phyloP scores from a whole-genome alignment of 2,113 vertebrate genomes.

The Ivindomyrus marchei region DNA sequence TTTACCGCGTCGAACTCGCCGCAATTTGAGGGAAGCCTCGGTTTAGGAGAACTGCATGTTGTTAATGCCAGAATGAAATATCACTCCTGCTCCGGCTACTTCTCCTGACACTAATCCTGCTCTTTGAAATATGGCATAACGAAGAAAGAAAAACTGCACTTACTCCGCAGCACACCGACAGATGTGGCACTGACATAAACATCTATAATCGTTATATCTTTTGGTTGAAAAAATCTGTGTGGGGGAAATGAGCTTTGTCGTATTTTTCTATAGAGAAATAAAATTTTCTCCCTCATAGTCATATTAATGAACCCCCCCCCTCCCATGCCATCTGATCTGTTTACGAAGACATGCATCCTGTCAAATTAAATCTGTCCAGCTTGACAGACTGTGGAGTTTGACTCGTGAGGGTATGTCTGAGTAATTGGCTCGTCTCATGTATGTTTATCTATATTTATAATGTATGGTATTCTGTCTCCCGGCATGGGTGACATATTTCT shows the following conservation, averaged over 20 bases:
- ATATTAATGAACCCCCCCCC: background rate
- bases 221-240: background rate
- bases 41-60: background rate
- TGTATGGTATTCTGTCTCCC: background rate
- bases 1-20: background rate
- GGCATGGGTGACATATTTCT: background rate
- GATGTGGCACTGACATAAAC: background rate
- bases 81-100: background rate
- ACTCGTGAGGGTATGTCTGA: background rate
- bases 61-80: slow-evolving; percentile 16
- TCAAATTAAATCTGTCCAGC: slow-evolving; percentile 4
- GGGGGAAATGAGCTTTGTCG: background rate
- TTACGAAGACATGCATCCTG: background rate
- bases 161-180: background rate
- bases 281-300: background rate
- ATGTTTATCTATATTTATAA: slow-evolving; percentile 9
- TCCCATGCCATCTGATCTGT: background rate
- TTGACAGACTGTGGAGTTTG: background rate
- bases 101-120: background rate
- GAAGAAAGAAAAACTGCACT: background rate
- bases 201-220: background rate
- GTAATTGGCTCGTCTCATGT: background rate
- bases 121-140: background rate
- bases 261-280: background rate
- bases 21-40: background rate